These are phyloP conservation scores for Eucera pruinosa DNA, from an alignment of 2,888 invertebrate genomes.

Conservation along the genomic window DNA sequence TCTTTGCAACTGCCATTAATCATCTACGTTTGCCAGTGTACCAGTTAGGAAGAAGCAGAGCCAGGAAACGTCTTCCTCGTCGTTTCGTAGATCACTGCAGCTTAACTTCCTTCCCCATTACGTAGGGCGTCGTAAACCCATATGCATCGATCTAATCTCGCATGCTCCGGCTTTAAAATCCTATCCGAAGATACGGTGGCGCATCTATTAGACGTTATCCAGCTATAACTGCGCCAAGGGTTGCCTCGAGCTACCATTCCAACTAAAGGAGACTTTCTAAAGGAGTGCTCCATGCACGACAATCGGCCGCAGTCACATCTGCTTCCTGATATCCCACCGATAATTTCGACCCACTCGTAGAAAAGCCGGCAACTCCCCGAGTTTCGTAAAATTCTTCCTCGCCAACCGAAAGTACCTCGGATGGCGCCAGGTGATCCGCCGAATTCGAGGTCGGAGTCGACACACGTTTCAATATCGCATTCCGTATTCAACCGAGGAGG, in stretches of 20 bases:
- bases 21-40: conserved; percentile 3
- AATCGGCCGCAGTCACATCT: conserved; percentile 2
- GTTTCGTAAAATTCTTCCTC: no score
- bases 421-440: conserved; percentile 51
- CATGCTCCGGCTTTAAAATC: conserved; percentile 30
- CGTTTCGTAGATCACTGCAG: conserved; percentile 38
- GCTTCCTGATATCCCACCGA: conserved; percentile 9
- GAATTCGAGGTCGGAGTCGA: conserved; percentile 67
- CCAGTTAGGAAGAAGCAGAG: neutral
- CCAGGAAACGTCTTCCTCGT: conserved; percentile 4
- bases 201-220: conserved; percentile 56
- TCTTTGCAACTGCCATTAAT: no score
- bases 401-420: neutral
- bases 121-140: conserved; percentile 29
- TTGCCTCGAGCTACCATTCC: conserved; percentile 39
- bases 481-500: conserved; percentile 71
- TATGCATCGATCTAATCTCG: conserved; percentile 42
- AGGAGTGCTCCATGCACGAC: conserved; percentile 1
- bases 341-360: conserved; percentile 1
- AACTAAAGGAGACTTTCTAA: conserved; percentile 30
- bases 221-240: conserved; percentile 37
- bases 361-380: no score
- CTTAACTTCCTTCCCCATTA: conserved; percentile 2
- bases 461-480: conserved; percentile 73
- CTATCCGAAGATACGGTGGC: conserved; percentile 27